These are phyloP conservation scores for Rosalia funebris DNA, from an alignment of 2,888 invertebrate species.

Conservation along the genomic window DNA sequence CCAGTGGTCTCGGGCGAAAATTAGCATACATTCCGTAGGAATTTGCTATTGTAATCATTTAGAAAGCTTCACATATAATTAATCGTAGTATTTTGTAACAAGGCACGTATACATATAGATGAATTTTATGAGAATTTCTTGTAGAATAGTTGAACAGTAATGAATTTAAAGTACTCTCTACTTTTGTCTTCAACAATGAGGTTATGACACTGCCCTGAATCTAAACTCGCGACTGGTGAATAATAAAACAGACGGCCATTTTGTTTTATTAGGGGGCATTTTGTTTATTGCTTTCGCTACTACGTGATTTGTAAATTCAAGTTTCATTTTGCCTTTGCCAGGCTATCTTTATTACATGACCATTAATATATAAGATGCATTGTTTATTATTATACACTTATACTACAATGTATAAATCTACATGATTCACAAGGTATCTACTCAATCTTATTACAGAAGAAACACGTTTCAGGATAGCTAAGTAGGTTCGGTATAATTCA, in stretches of 20 bases:
- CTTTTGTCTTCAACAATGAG: slow-evolving; percentile 27
- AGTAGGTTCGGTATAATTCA: too few relatives aligned
- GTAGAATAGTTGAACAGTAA: slow-evolving; percentile 25
- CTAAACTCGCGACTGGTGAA: slow-evolving; percentile 52
- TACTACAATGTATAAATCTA: not conserved
- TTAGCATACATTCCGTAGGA: slow-evolving; percentile 8
- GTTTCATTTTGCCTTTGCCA: slow-evolving; percentile 19
- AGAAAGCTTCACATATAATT: slow-evolving; percentile 23
- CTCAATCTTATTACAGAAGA: too few relatives aligned
- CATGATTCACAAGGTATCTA: not conserved
- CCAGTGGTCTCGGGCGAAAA: not conserved
- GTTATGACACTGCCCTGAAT: slow-evolving; percentile 45
- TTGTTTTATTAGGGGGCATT: slow-evolving; percentile 53
- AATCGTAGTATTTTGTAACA: slow-evolving; percentile 34
- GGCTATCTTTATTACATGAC: slow-evolving; percentile 17
- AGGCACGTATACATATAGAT: slow-evolving; percentile 37
- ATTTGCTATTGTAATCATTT: slow-evolving; percentile 22
- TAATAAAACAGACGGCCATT: slow-evolving; percentile 55
- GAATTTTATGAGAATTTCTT: slow-evolving; percentile 40
- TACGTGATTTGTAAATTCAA: slow-evolving; percentile 33
- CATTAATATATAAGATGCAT: slow-evolving; percentile 10
- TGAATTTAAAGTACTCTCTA: slow-evolving; percentile 26
- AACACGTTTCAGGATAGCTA: too few relatives aligned
- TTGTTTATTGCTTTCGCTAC: slow-evolving; percentile 45
- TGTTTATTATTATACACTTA: slow-evolving; percentile 8